phyloP scores from a whole-genome alignment of 2,797 vertebrate species.

The Coilia nasus region DNA sequence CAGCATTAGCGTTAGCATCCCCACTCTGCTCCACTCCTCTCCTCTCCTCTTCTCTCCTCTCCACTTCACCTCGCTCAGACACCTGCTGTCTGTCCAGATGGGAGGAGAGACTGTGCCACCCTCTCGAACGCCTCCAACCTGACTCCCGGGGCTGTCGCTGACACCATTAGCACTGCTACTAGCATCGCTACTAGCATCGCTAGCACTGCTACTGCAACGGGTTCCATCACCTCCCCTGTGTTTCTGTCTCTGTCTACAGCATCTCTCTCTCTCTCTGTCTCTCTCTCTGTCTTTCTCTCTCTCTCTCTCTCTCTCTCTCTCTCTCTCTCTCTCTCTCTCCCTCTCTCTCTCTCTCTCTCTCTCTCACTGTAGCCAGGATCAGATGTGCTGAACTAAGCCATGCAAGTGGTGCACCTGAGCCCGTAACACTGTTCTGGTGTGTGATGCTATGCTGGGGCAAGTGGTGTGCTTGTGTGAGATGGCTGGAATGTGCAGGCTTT shows the following conservation, averaged over 20 bases:
- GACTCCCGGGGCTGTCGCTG: not conserved
- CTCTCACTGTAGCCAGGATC: not conserved
- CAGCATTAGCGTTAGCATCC: too few species aligned
- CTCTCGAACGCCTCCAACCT: not conserved
- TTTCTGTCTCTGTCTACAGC: too few species aligned
- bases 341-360: not conserved
- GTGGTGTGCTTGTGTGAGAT: not conserved
- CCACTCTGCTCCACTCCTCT: too few species aligned
- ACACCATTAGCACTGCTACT: too few species aligned
- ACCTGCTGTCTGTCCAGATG: constrained; percentile 13
- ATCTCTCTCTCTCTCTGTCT: too few species aligned
- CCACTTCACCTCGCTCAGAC: not conserved
- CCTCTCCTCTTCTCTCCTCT: too few species aligned
- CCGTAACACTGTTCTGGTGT: not conserved
- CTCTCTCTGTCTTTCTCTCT: too few species aligned
- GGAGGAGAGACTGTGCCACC: not conserved
- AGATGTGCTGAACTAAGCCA: not conserved
- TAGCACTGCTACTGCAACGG: not conserved
- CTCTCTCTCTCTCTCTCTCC: not conserved
- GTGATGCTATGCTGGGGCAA: not conserved
- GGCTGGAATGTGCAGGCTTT: not conserved
- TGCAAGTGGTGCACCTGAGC: not conserved
- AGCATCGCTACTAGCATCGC: too few species aligned
- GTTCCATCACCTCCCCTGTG: not conserved
- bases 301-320: too few species aligned